Conservation (phyloP, 2,888 invertebrate species). For the Meteorus colon region DNA sequence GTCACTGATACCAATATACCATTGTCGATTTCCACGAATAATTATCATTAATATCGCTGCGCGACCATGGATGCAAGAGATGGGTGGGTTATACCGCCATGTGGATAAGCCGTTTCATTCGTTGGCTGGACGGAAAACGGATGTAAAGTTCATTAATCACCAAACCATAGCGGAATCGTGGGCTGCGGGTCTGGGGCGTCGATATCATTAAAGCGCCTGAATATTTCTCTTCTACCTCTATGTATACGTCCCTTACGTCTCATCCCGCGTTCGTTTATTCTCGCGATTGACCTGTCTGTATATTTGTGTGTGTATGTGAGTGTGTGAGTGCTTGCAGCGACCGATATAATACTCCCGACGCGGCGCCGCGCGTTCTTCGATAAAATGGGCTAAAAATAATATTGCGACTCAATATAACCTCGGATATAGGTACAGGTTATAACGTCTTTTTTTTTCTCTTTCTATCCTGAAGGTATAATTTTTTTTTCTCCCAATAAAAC, state of each 20-base stretch:
- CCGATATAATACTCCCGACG: constrained; percentile 16
- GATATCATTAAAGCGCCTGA: constrained; percentile 47
- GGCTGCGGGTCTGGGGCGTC: constrained; percentile 37
- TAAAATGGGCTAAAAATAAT: constrained; percentile 46
- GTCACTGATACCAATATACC: neutral
- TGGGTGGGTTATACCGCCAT: constrained; percentile 34
- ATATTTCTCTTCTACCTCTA: constrained; percentile 15
- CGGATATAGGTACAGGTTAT: neutral
- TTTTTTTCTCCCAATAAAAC: constrained; percentile 16
- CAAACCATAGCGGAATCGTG: constrained; percentile 48
- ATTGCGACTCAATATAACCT: constrained; percentile 42
- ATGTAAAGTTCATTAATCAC: constrained; percentile 62
- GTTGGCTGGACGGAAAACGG: constrained; percentile 53
- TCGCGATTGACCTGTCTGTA: constrained; percentile 14
- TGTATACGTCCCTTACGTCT: constrained; percentile 2
- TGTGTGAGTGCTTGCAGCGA: neutral
- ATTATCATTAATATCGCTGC: constrained; percentile 67
- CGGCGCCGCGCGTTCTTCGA: constrained; percentile 27
- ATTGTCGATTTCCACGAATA: constrained; percentile 47
- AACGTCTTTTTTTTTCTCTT: constrained; percentile 27
- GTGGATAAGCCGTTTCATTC: constrained; percentile 63
- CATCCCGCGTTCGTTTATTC: constrained; percentile 28
- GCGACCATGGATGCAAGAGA: constrained; percentile 35
- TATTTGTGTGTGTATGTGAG: neutral
- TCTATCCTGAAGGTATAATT: constrained; percentile 28